A percentile compares a stretch with the other conserved stretches of the same genome.
Evolutionary conservation across 1,140 invertebrate species (phyloP).

Genomic region (Mya arenaria): DNA sequence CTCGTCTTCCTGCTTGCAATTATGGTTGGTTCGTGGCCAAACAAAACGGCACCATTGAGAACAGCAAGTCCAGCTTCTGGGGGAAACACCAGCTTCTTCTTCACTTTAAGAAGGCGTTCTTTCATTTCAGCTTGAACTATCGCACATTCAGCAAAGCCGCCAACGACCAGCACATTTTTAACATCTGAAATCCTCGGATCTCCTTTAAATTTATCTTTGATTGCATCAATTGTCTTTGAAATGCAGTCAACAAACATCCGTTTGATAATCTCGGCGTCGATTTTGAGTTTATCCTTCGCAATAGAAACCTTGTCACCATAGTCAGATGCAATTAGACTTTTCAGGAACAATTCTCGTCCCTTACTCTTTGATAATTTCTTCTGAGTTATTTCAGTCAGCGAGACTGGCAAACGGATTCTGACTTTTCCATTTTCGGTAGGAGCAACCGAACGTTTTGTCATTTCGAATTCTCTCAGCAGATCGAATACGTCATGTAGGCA

Average conservation of each 20-base stretch:
- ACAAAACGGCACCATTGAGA: constrained; percentile 48
- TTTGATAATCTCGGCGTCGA: constrained; percentile 3
- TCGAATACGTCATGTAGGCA: constrained; percentile 27
- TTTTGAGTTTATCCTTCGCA: neutral
- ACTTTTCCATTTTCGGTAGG: neutral
- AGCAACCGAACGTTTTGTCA: constrained; percentile 1
- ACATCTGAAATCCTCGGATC: constrained; percentile 1
- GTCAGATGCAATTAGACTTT: constrained; percentile 3
- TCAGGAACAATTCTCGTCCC: neutral
- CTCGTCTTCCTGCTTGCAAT: neutral
- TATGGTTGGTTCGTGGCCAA: constrained; percentile 41
- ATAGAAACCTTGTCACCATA: neutral
- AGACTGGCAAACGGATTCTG: constrained; percentile 22
- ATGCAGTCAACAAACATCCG: constrained; percentile 9
- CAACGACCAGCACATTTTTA: constrained; percentile 8
- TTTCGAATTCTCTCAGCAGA: constrained; percentile 36
- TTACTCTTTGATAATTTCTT: neutral
- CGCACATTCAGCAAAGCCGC: constrained; percentile 24
- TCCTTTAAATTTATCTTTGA: neutral
- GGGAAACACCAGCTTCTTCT: constrained; percentile 32
- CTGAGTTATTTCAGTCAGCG: constrained; percentile 28
- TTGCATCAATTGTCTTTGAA: constrained; percentile 1
- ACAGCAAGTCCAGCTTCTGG: constrained; percentile 38
- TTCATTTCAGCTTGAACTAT: constrained; percentile 27
- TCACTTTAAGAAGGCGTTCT: neutral